Evolutionary conservation across 2,797 vertebrate genomes (phyloP).

Genomic region (Pseudotriccus pelzelni): DNA sequence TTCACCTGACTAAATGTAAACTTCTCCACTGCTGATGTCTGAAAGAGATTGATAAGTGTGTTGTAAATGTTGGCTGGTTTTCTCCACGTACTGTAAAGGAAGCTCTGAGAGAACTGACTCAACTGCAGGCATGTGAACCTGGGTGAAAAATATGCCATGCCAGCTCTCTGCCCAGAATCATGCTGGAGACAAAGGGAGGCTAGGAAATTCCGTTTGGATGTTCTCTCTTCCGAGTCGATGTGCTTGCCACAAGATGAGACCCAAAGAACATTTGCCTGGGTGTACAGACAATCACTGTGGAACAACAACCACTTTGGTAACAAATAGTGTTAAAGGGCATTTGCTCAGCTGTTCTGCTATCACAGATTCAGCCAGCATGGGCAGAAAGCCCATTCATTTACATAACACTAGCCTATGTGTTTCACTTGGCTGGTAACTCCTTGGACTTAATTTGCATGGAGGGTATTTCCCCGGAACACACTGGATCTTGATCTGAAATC

Average conservation of each 20-base stretch:
- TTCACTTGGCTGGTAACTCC: neutral
- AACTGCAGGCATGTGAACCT: neutral
- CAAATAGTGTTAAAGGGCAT: neutral
- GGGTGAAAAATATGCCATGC: neutral
- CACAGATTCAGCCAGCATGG: neutral
- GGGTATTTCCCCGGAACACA: neutral
- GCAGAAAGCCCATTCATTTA: neutral
- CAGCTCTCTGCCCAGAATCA: neutral
- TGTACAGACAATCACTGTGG: neutral
- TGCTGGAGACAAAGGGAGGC: neutral
- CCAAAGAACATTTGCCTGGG: neutral
- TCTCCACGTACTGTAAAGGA: neutral
- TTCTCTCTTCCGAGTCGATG: neutral
- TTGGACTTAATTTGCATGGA: neutral
- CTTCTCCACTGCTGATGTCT: neutral
- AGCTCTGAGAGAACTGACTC: neutral
- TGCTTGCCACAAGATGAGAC: neutral
- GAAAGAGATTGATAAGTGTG: neutral
- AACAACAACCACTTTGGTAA: neutral
- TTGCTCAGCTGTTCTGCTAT: neutral
- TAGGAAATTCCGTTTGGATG: neutral
- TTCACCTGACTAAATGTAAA: neutral
- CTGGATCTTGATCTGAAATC: neutral
- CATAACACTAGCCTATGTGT: neutral
- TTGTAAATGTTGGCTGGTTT: neutral